These are phyloP conservation scores for Melipona beecheii DNA, from an alignment of 2,888 invertebrate species.

Conservation along the genomic window DNA sequence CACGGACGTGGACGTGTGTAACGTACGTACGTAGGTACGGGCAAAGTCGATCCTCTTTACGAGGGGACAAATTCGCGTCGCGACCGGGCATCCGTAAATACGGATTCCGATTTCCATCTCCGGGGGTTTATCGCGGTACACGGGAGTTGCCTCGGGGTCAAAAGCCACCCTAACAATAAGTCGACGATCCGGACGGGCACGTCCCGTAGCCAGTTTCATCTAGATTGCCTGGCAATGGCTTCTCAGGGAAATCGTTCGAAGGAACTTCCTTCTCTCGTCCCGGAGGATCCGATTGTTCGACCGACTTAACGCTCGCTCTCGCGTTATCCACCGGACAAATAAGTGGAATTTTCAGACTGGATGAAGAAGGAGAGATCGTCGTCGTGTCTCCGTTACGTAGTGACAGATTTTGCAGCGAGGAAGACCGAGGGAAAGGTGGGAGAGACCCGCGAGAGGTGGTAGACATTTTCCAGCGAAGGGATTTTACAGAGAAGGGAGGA, in stretches of 20 bases:
- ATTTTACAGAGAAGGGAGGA: neutral
- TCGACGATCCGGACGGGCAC: constrained; percentile 37
- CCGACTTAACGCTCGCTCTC: neutral
- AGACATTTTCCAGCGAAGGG: neutral
- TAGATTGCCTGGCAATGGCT: constrained; percentile 62
- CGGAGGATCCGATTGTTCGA: constrained; percentile 35
- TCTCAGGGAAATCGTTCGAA: constrained; percentile 58
- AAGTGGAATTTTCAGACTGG: constrained; percentile 31
- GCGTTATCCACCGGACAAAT: constrained; percentile 41
- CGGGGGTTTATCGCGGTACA: constrained; percentile 48
- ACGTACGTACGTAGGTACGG: neutral
- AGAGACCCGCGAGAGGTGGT: too few relatives aligned
- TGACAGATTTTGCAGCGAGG: constrained; percentile 25
- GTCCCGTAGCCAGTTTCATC: constrained; percentile 32
- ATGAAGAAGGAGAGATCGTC: constrained; percentile 48
- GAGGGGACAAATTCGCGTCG: constrained; percentile 43
- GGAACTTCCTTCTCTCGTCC: constrained; percentile 4
- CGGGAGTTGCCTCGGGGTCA: constrained; percentile 49
- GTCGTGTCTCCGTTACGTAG: neutral
- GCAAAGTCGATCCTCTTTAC: constrained; percentile 37
- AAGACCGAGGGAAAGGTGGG: neutral
- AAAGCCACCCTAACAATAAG: constrained; percentile 62
- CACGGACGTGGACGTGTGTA: too few relatives aligned
- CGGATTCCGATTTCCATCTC: constrained; percentile 61
- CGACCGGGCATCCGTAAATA: constrained; percentile 51